Conservation (phyloP, 2,888 invertebrate species). For the Neria commutata region DNA sequence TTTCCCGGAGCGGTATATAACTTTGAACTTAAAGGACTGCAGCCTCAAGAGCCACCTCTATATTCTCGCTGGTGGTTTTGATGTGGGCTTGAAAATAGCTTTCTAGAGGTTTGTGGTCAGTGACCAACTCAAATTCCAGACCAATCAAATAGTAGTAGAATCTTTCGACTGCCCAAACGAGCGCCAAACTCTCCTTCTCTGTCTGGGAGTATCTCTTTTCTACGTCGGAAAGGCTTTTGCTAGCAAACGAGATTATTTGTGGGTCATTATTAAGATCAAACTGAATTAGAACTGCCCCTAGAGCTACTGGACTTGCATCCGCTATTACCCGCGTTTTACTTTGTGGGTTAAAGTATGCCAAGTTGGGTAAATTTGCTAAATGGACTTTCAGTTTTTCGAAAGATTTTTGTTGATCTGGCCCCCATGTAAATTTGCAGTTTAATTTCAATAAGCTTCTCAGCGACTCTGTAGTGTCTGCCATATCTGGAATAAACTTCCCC, state of each 20-base stretch:
- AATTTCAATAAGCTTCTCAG: slow-evolving; percentile 11
- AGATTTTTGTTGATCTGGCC: not conserved
- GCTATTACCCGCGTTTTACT: not conserved
- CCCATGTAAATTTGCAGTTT: slow-evolving; percentile 11
- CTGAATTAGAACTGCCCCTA: not conserved
- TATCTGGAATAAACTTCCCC: slow-evolving; percentile 14
- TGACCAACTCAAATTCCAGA: not conserved
- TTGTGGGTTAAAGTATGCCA: slow-evolving; percentile 2
- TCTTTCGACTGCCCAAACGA: not conserved
- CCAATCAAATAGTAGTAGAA: not conserved
- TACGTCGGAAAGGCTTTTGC: not conserved
- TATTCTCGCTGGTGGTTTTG: slow-evolving; percentile 29
- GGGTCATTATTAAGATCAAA: not conserved
- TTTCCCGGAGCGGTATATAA: slow-evolving; percentile 23
- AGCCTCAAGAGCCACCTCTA: slow-evolving; percentile 29
- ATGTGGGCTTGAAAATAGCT: slow-evolving; percentile 33
- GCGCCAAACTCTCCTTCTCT: not conserved
- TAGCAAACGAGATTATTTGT: not conserved
- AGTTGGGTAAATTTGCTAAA: not conserved
- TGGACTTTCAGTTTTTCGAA: not conserved
- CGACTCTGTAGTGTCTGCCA: slow-evolving; percentile 14
- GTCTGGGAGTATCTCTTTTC: not conserved
- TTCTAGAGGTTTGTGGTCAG: not conserved
- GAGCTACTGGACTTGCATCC: slow-evolving; percentile 8
- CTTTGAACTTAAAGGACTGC: slow-evolving; percentile 26